phyloP scores from a whole-genome alignment of 2,113 vertebrate genomes.

The Pteropus alecto region DNA sequence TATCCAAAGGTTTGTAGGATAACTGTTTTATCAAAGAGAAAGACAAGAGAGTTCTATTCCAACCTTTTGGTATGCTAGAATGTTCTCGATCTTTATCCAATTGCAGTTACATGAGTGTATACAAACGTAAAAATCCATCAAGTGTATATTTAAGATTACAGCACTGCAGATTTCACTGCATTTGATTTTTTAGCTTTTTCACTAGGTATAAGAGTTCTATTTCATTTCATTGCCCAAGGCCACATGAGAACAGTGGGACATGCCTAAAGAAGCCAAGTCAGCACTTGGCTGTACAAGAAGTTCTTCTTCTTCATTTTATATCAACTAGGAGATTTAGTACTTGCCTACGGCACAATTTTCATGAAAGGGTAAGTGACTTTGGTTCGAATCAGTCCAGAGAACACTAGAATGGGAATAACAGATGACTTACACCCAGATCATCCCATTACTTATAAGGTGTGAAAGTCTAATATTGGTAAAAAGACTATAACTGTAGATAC shows the following conservation, averaged over 20 bases:
- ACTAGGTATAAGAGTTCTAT: neutral
- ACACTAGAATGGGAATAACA: neutral
- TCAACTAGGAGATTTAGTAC: neutral
- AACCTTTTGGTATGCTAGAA: neutral
- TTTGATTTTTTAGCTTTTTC: neutral
- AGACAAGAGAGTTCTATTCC: neutral
- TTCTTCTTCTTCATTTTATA: constrained; percentile 2
- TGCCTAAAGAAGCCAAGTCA: neutral
- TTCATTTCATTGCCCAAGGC: neutral
- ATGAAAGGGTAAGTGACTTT: neutral
- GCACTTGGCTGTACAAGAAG: neutral
- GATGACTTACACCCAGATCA: neutral
- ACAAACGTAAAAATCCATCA: neutral
- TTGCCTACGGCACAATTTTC: neutral
- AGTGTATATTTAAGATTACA: neutral
- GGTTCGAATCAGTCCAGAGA: neutral
- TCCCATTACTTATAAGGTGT: neutral
- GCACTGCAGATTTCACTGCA: neutral
- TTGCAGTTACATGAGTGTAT: neutral
- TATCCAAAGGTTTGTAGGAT: neutral
- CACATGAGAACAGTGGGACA: neutral
- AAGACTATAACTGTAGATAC: neutral
- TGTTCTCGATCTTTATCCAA: neutral
- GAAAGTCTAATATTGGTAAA: neutral
- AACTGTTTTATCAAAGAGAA: neutral